phyloP scores from a whole-genome alignment of 2,797 vertebrate species.

The Gephyroberyx darwinii region DNA sequence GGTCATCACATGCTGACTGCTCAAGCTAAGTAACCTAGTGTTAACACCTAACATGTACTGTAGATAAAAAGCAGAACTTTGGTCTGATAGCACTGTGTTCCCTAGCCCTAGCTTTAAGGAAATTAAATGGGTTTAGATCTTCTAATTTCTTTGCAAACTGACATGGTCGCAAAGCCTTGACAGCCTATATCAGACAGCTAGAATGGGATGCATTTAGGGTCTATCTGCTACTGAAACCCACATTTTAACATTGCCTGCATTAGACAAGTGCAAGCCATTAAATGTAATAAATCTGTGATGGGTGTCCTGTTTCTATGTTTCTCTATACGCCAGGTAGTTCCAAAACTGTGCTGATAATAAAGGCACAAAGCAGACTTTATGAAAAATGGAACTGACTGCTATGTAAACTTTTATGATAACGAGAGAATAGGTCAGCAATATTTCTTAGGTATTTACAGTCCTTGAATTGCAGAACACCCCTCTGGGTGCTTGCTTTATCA shows the following conservation, averaged over 20 bases:
- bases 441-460: background rate
- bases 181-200: background rate
- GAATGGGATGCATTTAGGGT: too few relatives aligned
- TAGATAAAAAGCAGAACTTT: constrained; percentile 14
- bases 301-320: too few relatives aligned
- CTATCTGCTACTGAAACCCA: background rate
- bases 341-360: background rate
- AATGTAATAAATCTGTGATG: background rate
- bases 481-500: too few relatives aligned
- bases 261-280: background rate
- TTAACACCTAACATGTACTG: constrained; percentile 19
- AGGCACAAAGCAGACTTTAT: background rate
- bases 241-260: background rate
- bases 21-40: background rate
- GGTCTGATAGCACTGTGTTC: background rate
- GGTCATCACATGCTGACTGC: background rate
- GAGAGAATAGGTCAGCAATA: background rate
- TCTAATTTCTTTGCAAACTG: background rate
- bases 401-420: background rate
- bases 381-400: background rate
- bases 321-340: too few relatives aligned
- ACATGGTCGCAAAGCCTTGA: background rate
- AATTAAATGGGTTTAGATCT: background rate
- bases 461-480: background rate
- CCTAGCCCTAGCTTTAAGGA: background rate